Base-by-base conservation (phyloP, 2,113 vertebrate species). In the Baryphthengus martii region DNA sequence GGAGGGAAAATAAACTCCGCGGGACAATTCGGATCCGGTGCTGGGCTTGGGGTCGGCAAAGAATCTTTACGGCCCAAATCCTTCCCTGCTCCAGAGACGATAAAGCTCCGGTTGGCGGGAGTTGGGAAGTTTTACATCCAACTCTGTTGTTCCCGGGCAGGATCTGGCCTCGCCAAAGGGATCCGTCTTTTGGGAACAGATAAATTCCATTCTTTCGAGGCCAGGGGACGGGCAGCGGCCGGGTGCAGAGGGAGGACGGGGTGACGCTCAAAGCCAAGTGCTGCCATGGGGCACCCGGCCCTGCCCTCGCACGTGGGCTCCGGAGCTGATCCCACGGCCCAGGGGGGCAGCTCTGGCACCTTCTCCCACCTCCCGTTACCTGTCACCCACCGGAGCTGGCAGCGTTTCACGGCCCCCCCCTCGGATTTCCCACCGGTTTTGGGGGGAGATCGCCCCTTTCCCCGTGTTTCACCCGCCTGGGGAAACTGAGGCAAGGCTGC, bases 301-400 rank as follows among this genome's bases (percentile, higher is more conserved):
- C 58, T 55, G 85, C 49, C 55, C 59, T 3, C 11, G 33, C 59
- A 39, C 59, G n/a, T 55, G 82, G 52, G 24, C 11, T 44, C 37
- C 24, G 3, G 24, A 8, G 65, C 3, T 2, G 28, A 8, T 56
- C 56, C 62, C 56, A 0, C 6, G 68, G 9, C 17, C n/a, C n/a
- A 13, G 6, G 21, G 6, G 33, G 23, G 11, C 45, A 33, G 11
- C 52, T 33, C 75, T 9, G 6, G 50, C 0, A 2, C 68, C 68
- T 72, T 62, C 58, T 21, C 71, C 26, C 24, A 4, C 61, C 37
- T 89, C 88, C 85, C 65, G 6, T 53, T 62, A 73, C 11, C 62
- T 28, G 1, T 23, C 17, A 2, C 29, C 49, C 26, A 0, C 76
- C 5, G 4, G 29, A 1, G 3, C 3, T 18, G 1, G 39, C 0